These are phyloP conservation scores for Ciconia stormi DNA, from an alignment of 2,113 vertebrate species.

Conservation along the genomic window DNA sequence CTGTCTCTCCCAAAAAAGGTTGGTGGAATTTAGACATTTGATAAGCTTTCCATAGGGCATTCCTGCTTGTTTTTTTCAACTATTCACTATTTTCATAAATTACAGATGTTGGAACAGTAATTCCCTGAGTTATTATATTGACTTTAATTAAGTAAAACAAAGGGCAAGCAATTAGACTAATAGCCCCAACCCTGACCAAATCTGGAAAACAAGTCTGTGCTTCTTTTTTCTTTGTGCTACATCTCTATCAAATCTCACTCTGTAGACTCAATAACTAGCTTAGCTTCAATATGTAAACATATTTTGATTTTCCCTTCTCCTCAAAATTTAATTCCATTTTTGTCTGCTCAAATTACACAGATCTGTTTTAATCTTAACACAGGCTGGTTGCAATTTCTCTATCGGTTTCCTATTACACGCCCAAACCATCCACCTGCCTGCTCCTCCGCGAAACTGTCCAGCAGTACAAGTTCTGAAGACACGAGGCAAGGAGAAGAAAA, in stretches of 20 bases:
- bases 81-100: not conserved
- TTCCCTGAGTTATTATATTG: not conserved
- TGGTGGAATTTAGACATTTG: not conserved
- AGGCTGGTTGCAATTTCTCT: not conserved
- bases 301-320: not conserved
- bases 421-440: accelerated
- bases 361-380: not conserved
- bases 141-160: slow-evolving; percentile 16
- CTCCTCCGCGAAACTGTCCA: not conserved
- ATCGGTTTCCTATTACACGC: not conserved
- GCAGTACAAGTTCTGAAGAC: not conserved
- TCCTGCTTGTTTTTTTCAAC: not conserved
- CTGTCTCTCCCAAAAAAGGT: not conserved
- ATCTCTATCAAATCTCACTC: not conserved
- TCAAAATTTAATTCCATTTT: not conserved
- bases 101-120: not conserved
- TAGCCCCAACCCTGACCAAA: not conserved
- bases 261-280: not conserved
- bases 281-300: not conserved
- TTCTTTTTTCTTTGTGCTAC: not conserved
- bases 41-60: not conserved
- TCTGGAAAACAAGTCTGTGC: not conserved
- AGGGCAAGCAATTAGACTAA: not conserved
- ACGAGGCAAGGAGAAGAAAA: not conserved
- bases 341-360: not conserved